A percentile compares a stretch with the other conserved stretches of the same genome.
Evolutionary conservation across 2,113 vertebrate species (phyloP).

Genomic region (Excalfactoria chinensis): DNA sequence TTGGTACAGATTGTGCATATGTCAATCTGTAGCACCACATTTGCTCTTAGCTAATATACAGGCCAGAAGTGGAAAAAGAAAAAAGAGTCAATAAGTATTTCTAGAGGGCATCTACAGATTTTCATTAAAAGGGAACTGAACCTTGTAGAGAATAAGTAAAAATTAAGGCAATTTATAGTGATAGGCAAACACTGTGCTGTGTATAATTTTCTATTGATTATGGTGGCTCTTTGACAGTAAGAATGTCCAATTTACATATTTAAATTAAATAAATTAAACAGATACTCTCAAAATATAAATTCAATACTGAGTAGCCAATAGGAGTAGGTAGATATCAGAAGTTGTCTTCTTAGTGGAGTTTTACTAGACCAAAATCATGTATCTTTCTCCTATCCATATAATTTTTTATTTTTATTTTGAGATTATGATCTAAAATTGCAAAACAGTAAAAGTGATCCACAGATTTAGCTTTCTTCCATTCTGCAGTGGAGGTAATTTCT

Average conservation of each 20-base stretch:
- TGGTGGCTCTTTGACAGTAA: not conserved
- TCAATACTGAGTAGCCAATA: not conserved
- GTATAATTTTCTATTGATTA: not conserved
- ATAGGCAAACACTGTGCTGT: not conserved
- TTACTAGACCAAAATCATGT: not conserved
- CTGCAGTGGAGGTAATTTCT: not conserved
- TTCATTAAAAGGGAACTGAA: not conserved
- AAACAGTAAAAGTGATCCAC: not conserved
- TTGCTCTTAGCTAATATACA: not conserved
- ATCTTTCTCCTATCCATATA: not conserved
- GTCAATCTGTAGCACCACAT: not conserved
- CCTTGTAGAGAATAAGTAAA: not conserved
- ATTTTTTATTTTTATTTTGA: not conserved
- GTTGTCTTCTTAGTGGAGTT: not conserved
- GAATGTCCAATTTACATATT: not conserved
- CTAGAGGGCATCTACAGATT: not conserved
- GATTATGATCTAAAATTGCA: not conserved
- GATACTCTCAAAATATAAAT: not conserved
- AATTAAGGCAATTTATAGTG: not conserved
- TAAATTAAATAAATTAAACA: not conserved
- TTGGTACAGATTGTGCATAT: not conserved
- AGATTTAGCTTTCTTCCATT: not conserved
- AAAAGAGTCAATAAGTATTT: not conserved
- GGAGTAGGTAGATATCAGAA: not conserved
- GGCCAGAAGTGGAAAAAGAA: not conserved